Evolutionary conservation across 2,797 vertebrate species (phyloP), one percentile per base, ranked within the genome.

Genomic region (Ptychobarbus kaznakovi): DNA sequence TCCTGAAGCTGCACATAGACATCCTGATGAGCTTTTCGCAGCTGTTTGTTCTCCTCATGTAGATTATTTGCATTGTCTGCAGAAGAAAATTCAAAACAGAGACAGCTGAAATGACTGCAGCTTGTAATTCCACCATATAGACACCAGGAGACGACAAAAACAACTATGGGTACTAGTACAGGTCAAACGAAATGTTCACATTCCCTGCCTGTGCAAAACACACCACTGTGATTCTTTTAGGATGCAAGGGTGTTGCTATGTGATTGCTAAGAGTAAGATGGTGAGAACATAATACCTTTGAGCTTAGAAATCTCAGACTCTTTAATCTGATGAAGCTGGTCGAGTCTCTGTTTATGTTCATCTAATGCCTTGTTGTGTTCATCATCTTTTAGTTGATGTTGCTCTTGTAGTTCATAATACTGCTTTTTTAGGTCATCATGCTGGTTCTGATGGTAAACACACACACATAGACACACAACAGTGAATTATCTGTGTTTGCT

Each of bases 371-470:
- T 95, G 44, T 90, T 95, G 82, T 99, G 97, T 89, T 98, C 97
- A 2, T 98, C 96, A 1, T 94, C 96, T 83, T 98, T 95, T n/a
- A 90, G 91, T 12, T 97, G 94, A 90, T 99, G 97, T 88, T 96
- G 95, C 9, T 97, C 96, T 76, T 98, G 96, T 81, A 99, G 95
- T 49, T 96, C 95, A 5, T 96, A 95, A 58, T 96, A 97, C 92
- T 98, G 97, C 80, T 97, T 98, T 94, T 97, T 98, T 22, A 99
- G 91, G 73, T 99, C 97, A 0, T 99, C 97, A 0, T 99, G 97
- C 90, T 99, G 98, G 93, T 96, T 98, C 98, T 99, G 92, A 81
- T 90, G 90, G 15, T n/a, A 40, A 20, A 28, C 66, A 70, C 15
- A 42, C 56, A 78, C 1, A 51, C 10, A 63, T 1, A 65, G 12